Base-by-base conservation (phyloP, 2,113 vertebrate genomes). In the Paraplagusia blochii region DNA sequence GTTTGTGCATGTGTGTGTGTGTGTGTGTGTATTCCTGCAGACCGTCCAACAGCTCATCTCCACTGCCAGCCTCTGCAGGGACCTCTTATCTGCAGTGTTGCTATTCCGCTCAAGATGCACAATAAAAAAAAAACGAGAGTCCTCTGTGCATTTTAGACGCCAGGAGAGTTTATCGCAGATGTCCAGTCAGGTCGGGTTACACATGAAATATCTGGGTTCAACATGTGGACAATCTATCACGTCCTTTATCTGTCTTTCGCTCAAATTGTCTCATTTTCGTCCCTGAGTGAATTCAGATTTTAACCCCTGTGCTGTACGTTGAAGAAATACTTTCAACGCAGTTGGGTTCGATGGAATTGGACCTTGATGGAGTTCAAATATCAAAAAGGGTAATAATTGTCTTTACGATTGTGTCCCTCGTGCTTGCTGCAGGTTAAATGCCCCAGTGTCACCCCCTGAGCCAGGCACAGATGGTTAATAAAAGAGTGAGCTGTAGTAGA, bases 171-270 rank as follows among this genome's bases (percentile, higher is more conserved):
- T 70, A 77, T 80, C 72, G 50, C 84, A 84, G 77, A 80, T 87
- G 84, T 84, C 82, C 75, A 74, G 43, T 64, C 63, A 63, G 38
- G 70, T 87, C 64, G 7, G 43, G 74, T 86, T 87, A 80, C 81
- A 69, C 67, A 35, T 53, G 54, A 59, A 80, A 74, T 74, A 79
- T 74, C 73, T 74, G 58, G 33, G 62, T 56, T n/a, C 35, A 89
- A 81, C 84, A 84, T 84, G 71, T 84, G 79, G 72, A 74, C 68
- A 68, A 77, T 71, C 78, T 82, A 88, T 88, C 80, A 77, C 62
- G 40, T 77, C 77, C 47, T 43, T 45, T 60, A 71, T 79, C 80
- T 71, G 51, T 18, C 59, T 63, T n/a, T 66, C 53, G 52, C 61
- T 74, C 69, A 52, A 12, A 35, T 36, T 36, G 42, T 34, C 17